These are phyloP conservation scores for Mactra quadrangularis DNA, from an alignment of 1,140 invertebrate genomes.

Conservation along the genomic window DNA sequence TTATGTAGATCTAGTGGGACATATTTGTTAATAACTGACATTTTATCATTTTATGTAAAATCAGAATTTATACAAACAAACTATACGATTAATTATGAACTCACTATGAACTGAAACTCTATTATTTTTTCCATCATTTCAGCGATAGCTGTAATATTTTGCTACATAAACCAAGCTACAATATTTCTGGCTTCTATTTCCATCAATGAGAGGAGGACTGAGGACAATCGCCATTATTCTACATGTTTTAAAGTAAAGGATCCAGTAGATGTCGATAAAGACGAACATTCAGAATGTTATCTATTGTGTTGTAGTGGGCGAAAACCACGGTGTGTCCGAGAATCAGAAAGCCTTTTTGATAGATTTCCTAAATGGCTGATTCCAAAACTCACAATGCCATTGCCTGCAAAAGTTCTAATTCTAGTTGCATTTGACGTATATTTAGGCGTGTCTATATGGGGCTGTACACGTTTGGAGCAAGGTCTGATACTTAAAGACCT, in stretches of 20 bases:
- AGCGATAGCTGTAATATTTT: constrained; percentile 96
- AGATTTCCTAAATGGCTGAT: constrained; percentile 50
- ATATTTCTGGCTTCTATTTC: constrained; percentile 97
- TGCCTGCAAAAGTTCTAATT: constrained; percentile 87
- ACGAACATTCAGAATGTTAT: constrained; percentile 53
- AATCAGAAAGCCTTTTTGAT: constrained; percentile 67
- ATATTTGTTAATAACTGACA: not conserved
- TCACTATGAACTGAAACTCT: too few relatives aligned
- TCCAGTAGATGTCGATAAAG: constrained; percentile 27
- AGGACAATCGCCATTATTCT: constrained; percentile 92
- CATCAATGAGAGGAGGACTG: constrained; percentile 93
- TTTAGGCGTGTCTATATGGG: constrained; percentile 93
- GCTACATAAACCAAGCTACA: constrained; percentile 97
- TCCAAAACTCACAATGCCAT: constrained; percentile 74
- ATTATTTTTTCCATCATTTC: not conserved
- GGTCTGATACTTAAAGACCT: constrained; percentile 89
- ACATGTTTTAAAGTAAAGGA: constrained; percentile 84
- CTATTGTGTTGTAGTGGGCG: constrained; percentile 63
- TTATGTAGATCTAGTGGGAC: too few relatives aligned
- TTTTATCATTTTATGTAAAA: not conserved
- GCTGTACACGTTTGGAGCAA: constrained; percentile 90
- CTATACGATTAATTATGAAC: too few relatives aligned
- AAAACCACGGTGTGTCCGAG: constrained; percentile 39
- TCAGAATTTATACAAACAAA: too few relatives aligned
- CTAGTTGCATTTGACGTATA: constrained; percentile 92